Conservation (phyloP, 2,888 invertebrate species). For the Netelia inedita region DNA sequence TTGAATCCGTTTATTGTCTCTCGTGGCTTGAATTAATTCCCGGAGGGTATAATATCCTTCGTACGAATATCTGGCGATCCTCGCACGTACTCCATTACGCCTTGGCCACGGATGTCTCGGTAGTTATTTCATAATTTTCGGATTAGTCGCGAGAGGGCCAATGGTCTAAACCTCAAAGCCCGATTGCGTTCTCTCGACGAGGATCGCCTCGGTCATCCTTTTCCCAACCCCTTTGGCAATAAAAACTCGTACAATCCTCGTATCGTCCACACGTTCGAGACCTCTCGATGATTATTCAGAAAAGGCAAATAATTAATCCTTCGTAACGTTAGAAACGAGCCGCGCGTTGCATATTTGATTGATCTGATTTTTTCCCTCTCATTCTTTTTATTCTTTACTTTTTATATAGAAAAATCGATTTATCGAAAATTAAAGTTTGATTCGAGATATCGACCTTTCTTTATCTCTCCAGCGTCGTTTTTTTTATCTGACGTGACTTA, state of each 20-base stretch:
- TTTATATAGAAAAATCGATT: too few species aligned
- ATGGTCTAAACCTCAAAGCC: neutral
- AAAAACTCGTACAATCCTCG: too few species aligned
- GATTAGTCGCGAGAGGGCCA: constrained; percentile 55
- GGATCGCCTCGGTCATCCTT: neutral
- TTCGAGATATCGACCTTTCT: neutral
- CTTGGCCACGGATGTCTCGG: neutral
- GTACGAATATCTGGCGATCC: constrained; percentile 20
- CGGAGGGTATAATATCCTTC: constrained; percentile 18
- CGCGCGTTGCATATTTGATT: too few species aligned
- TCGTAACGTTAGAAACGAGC: too few species aligned
- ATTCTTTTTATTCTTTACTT: too few species aligned
- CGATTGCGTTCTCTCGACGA: constrained; percentile 1
- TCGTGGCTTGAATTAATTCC: constrained; percentile 30
- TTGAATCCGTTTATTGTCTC: constrained; percentile 34
- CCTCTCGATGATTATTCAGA: too few species aligned
- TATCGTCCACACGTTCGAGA: too few species aligned
- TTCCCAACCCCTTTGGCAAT: constrained; percentile 12
- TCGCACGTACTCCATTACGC: neutral
- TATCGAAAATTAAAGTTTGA: too few species aligned
- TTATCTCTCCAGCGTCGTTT: neutral
- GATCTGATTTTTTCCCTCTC: neutral
- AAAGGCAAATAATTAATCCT: too few species aligned
- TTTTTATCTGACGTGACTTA: neutral
- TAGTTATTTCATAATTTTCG: constrained; percentile 66